Evolutionary conservation across 2,797 vertebrate genomes (phyloP), one percentile per base, ranked within the genome.

Genomic region (Mareca penelope): DNA sequence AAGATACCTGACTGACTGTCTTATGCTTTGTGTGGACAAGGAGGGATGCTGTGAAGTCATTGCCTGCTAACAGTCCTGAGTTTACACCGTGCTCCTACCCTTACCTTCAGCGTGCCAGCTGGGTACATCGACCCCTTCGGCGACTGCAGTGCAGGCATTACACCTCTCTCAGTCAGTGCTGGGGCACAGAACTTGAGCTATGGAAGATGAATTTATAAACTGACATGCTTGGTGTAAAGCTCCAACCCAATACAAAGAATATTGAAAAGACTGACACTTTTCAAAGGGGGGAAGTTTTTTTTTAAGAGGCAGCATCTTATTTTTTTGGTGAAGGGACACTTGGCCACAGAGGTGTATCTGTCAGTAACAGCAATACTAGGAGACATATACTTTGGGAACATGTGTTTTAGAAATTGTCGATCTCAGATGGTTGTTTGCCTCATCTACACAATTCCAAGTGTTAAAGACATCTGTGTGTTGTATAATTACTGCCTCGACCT

Each of bases 401-500:
- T 26, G 7, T 80, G 57, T 75, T 65, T 71, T 31, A 61, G 64
- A 89, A 91, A 48, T 7, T 85, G 52, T 85, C 48, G 18, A 17
- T 94, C 91, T 95, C 64, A 16, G 71, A 53, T 80, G 40, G 64
- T 90, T 73, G 55, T 81, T 84, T 93, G 63, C 88, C 84, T 95
- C 85, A 91, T 94, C 65, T 85, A 33, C 35, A 63, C 55, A 61
- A 23, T 81, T 87, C 52, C 70, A 53, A 82, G 85, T 87, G 73
- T 70, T 93, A 88, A 69, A 93, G 85, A 61, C 89, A 93, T 90
- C 73, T 91, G 86, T 77, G 75, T 2, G 5, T 93, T 90, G 42
- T 53, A 56, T 95, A 95, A 90, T 96, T 94, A 86, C 89, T 89
- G 72, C 85, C 83, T 91, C 10, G 5, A 84, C 91, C 85, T 80